These are phyloP conservation scores for Trichacis sp. DNA, from an alignment of 2,888 invertebrate genomes.

Conservation along the genomic window DNA sequence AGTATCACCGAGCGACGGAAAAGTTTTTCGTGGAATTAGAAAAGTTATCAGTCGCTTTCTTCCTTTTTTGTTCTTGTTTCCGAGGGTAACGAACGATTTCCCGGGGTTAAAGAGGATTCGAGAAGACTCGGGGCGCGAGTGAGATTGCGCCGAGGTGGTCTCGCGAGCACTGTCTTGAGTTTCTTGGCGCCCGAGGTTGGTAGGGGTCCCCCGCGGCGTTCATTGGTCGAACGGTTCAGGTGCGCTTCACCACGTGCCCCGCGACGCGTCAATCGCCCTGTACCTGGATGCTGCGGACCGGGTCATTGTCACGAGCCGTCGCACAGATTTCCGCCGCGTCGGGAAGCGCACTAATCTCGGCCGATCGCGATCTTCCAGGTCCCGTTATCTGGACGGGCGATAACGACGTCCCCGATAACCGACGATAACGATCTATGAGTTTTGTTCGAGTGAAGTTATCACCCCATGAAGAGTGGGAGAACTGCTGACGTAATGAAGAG, in stretches of 20 bases:
- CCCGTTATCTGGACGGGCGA: slow-evolving; percentile 20
- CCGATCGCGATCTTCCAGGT: slow-evolving; percentile 7
- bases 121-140: no score
- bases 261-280: slow-evolving; percentile 11
- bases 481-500: no score
- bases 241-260: slow-evolving; percentile 55
- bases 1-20: not conserved
- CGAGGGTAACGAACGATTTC: not conserved
- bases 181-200: slow-evolving; percentile 45
- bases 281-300: slow-evolving; percentile 40
- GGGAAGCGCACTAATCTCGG: slow-evolving; percentile 19
- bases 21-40: not conserved
- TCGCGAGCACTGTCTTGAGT: slow-evolving; percentile 30
- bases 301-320: slow-evolving; percentile 61
- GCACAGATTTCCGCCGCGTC: slow-evolving; percentile 14
- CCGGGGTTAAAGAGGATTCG: not conserved
- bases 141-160: slow-evolving; percentile 27
- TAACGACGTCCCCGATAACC: slow-evolving; percentile 1
- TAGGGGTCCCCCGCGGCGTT: slow-evolving; percentile 49
- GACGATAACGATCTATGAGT: no score
- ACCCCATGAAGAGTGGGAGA: no score
- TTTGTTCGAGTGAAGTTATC: no score
- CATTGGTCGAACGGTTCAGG: slow-evolving; percentile 54
- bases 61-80: no score
- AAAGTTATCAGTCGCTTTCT: not conserved